phyloP scores from a whole-genome alignment of 2,113 vertebrate species.

The Crotophaga sulcirostris region DNA sequence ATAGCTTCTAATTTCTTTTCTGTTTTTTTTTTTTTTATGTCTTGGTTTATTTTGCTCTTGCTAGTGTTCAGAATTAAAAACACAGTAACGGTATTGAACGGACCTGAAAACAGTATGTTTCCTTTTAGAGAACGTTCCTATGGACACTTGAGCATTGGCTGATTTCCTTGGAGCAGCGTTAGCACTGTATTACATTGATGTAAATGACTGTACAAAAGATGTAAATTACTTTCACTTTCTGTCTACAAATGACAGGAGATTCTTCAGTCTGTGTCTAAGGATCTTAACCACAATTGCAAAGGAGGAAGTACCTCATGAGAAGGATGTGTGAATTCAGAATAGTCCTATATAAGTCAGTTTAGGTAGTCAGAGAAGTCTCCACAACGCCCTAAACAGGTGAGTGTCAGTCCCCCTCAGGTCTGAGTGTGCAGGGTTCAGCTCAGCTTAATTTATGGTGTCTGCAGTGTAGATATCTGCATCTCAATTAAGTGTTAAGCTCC shows the following conservation, averaged over 20 bases:
- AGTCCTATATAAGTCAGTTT: neutral
- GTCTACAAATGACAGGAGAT: neutral
- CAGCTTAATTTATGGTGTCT: neutral
- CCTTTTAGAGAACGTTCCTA: neutral
- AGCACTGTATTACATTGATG: neutral
- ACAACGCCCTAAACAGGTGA: neutral
- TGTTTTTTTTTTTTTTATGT: neutral
- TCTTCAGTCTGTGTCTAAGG: neutral
- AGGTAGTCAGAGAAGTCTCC: neutral
- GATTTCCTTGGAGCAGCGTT: neutral
- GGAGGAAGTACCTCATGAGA: neutral
- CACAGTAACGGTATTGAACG: neutral
- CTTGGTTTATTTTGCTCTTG: slow-evolving; percentile 4
- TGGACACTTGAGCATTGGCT: neutral
- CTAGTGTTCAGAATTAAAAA: neutral
- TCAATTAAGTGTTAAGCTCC: neutral
- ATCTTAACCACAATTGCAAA: neutral
- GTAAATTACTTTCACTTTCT: neutral
- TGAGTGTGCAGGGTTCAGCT: neutral
- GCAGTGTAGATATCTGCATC: neutral
- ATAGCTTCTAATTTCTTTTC: neutral
- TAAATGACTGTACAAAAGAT: neutral
- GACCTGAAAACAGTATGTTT: neutral
- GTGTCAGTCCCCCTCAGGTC: neutral
- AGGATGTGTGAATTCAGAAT: neutral